Evolutionary conservation across 2,888 invertebrate genomes (phyloP), one percentile per base, ranked within the genome.

Genomic region (Acanthosoma haemorrhoidale): DNA sequence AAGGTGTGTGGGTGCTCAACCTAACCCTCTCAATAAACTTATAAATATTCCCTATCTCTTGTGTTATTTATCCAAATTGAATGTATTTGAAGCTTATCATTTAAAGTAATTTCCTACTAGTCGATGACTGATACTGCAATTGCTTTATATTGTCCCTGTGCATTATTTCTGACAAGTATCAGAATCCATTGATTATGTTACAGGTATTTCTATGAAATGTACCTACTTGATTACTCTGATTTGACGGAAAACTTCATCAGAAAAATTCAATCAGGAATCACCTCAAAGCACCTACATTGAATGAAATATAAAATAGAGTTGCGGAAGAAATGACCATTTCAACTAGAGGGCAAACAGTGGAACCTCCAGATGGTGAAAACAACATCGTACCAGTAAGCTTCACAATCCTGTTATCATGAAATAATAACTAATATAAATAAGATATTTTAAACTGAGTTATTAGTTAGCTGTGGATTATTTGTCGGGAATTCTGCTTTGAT

Each of bases 331-430:
- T 85, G 86, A 86, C 85, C 78, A 85, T 86, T 79, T 84, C 84
- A 79, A 85, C 85, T 71, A 83, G 85, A 80, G 85, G 85, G 79
- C 85, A 85, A 80, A 81, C 83, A 75, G 82, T 84, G 77, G 85
- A 85, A 77, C 83, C 83, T 77, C 82, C 84, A 74, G 85, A 85
- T 72, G 76, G 76, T 68, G 76, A 77, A 64, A 75, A 74, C 71
- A 76, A 76, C 66, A 70, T 73, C 58, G 74, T 75, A 16, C 74
- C 75, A 71, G 76, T 76, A 71, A 74, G 73, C 70, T 51, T 13
- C 16, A 13, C 11, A 51, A n/a, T 25, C n/a, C 25, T 38, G 64
- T 39, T 64, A 18, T 25, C 51, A 29, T n/a, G n/a, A n/a, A n/a
- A n/a, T n/a, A n/a, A n/a, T n/a, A n/a, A n/a, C n/a, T n/a, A n/a